These are phyloP conservation scores for Myotis myotis DNA, from an alignment of 2,797 vertebrate genomes.

Conservation along the genomic window DNA sequence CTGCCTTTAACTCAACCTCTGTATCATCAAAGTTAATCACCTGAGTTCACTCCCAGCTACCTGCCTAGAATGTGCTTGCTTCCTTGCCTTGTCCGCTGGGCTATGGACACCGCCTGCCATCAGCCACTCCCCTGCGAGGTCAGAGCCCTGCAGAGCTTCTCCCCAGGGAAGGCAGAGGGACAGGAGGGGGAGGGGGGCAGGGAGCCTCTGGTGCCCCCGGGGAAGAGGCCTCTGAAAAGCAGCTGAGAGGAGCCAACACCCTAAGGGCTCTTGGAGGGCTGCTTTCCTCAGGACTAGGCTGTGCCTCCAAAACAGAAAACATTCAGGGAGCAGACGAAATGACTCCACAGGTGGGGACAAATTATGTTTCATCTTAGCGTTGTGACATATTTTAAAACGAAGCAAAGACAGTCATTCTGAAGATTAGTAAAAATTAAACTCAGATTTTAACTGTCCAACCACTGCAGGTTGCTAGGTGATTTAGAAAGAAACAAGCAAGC, in stretches of 20 bases:
- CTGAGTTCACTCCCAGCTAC: accelerated
- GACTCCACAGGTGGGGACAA: accelerated
- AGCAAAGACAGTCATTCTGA: neutral
- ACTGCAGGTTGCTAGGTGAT: neutral
- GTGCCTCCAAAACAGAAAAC: neutral
- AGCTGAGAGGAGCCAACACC: too few relatives aligned
- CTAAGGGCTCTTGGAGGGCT: too few relatives aligned
- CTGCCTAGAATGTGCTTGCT: too few relatives aligned
- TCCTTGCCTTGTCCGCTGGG: too few relatives aligned
- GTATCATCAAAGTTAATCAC: accelerated
- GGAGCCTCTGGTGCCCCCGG: too few relatives aligned
- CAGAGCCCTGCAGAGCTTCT: neutral
- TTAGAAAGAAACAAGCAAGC: constrained; percentile 2
- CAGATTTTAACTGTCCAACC: neutral
- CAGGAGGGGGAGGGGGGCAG: neutral
- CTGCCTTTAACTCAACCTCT: neutral
- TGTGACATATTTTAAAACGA: neutral
- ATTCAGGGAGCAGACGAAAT: accelerated
- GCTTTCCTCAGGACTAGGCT: accelerated
- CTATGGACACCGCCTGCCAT: too few relatives aligned
- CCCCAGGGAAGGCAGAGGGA: neutral
- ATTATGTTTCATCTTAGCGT: neutral
- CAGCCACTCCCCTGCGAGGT: neutral
- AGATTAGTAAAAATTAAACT: neutral
- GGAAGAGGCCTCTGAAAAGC: neutral